These are phyloP conservation scores for Chlorops oryzae DNA, from an alignment of 1,140 invertebrate genomes.

Conservation along the genomic window DNA sequence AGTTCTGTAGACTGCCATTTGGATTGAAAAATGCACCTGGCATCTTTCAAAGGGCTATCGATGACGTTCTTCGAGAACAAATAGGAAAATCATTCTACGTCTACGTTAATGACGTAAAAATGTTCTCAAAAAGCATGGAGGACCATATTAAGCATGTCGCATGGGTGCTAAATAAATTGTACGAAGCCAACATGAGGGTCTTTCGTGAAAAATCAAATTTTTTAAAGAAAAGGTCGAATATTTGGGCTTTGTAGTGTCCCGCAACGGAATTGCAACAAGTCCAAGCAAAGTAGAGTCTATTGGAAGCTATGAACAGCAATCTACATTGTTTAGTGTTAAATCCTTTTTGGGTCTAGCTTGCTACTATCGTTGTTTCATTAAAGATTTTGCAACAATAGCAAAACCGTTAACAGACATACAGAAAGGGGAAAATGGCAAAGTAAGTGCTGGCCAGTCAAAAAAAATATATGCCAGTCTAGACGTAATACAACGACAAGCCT, in stretches of 20 bases:
- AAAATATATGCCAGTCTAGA: slow-evolving; percentile 3
- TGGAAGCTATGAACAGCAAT: slow-evolving; percentile 12
- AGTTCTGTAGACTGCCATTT: slow-evolving; percentile 27
- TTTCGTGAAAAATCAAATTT: slow-evolving; percentile 44
- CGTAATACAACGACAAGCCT: slow-evolving; percentile 24
- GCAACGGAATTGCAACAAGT: slow-evolving; percentile 15
- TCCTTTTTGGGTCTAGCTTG: slow-evolving; percentile 15
- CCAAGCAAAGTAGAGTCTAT: slow-evolving; percentile 22
- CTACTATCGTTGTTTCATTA: slow-evolving; percentile 16
- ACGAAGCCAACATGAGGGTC: slow-evolving; percentile 1
- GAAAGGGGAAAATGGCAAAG: slow-evolving; percentile 14
- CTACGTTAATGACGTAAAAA: slow-evolving; percentile 13
- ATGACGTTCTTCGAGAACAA: slow-evolving; percentile 11
- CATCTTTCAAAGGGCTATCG: too few relatives aligned
- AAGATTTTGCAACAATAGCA: slow-evolving; percentile 13
- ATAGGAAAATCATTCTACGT: slow-evolving; percentile 15
- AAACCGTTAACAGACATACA: slow-evolving; percentile 11
- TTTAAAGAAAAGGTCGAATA: slow-evolving; percentile 24
- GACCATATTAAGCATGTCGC: slow-evolving; percentile 9
- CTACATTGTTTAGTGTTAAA: slow-evolving; percentile 9
- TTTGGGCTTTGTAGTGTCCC: slow-evolving; percentile 13
- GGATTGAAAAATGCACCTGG: slow-evolving; percentile 19
- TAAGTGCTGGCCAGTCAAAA: slow-evolving; percentile 6
- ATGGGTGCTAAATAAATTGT: slow-evolving; percentile 7
- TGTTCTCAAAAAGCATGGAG: slow-evolving; percentile 8